A percentile compares a stretch with the other conserved stretches of the same genome.
phyloP scores from a whole-genome alignment of 2,797 vertebrate genomes.

The Rhynchonycteris naso region DNA sequence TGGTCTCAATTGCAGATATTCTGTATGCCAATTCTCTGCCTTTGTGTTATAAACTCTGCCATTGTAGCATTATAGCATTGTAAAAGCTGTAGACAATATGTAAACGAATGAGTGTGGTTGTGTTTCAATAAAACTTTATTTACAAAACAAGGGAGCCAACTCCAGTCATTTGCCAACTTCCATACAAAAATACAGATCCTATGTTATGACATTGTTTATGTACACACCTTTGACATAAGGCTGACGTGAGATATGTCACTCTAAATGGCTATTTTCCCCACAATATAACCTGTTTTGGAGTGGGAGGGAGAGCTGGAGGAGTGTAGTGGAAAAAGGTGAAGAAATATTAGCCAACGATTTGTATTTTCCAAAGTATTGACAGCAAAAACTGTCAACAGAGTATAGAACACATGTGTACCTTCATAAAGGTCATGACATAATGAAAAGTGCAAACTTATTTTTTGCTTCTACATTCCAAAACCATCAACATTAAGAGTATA shows the following conservation, averaged over 20 bases:
- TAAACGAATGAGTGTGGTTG: neutral
- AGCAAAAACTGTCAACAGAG: neutral
- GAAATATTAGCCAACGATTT: neutral
- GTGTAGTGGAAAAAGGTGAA: neutral
- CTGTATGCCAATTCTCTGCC: too few species aligned
- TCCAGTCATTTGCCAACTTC: neutral
- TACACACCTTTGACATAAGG: neutral
- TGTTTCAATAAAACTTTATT: conserved; percentile 38
- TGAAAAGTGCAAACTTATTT: neutral
- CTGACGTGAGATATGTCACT: conserved; percentile 6
- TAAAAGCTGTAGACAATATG: neutral
- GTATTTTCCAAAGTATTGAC: neutral
- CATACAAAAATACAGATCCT: neutral
- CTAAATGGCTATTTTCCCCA: neutral
- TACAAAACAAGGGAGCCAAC: neutral
- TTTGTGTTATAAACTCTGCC: too few species aligned
- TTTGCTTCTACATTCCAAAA: conserved; percentile 27
- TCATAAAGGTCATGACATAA: neutral
- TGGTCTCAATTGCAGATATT: neutral
- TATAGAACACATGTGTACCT: neutral
- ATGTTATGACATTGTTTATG: neutral
- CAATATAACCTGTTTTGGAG: neutral
- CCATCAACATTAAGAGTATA: neutral
- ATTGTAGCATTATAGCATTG: neutral
- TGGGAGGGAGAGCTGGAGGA: neutral